phyloP scores from a whole-genome alignment of 2,797 vertebrate species.

The Chiloscyllium punctatum region DNA sequence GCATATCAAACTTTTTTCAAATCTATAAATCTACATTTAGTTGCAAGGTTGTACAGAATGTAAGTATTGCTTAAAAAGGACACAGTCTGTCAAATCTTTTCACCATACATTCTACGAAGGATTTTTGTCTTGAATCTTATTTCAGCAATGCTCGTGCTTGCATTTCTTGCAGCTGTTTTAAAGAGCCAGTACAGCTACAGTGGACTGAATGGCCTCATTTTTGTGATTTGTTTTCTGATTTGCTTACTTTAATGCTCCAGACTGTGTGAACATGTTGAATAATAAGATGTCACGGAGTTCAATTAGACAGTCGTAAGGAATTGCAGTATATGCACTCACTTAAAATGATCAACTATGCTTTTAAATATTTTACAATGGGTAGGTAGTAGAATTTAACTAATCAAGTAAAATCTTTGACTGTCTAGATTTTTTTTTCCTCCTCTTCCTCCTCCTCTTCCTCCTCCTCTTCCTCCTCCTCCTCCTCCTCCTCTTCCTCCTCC shows the following conservation, averaged over 20 bases:
- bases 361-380: not conserved
- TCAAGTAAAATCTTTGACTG: not conserved
- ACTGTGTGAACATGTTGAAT: not conserved
- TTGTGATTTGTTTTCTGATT: not conserved
- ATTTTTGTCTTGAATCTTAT: too few species aligned
- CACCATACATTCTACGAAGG: too few species aligned
- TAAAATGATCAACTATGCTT: too few species aligned
- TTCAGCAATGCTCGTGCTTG: not conserved
- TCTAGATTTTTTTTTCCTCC: not conserved
- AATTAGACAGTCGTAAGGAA: not conserved
- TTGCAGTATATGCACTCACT: not conserved
- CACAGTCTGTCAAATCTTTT: too few species aligned
- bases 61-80: too few species aligned
- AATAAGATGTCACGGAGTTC: not conserved
- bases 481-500: too few species aligned
- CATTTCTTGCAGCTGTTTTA: not conserved
- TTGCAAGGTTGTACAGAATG: too few species aligned
- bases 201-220: not conserved
- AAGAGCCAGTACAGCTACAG: not conserved
- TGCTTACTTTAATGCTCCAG: not conserved
- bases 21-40: too few species aligned
- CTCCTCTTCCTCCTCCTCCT: too few species aligned
- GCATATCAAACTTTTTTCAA: not conserved
- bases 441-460: too few species aligned
- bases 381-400: not conserved